Conservation (phyloP, 2,888 invertebrate genomes). For the Leptothorax acervorum region DNA sequence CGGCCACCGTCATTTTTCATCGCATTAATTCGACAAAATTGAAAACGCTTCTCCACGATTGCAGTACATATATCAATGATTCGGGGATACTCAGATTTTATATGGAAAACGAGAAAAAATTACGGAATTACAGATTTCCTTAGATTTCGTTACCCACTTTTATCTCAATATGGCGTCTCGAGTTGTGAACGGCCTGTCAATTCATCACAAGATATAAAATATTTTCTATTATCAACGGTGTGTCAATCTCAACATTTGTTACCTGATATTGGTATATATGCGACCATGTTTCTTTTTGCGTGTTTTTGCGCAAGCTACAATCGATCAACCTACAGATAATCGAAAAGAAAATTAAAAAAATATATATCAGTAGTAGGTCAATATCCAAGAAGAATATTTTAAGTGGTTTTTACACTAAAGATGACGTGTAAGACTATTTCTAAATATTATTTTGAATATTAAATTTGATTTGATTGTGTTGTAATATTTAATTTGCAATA, state of each 20-base stretch:
- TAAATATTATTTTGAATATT: neutral
- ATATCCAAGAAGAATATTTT: neutral
- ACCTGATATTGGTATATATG: neutral
- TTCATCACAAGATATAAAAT: neutral
- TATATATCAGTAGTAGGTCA: neutral
- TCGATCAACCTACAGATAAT: constrained; percentile 14
- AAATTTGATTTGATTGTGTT: neutral
- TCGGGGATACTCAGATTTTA: no score
- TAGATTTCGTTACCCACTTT: no score
- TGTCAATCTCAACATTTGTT: neutral
- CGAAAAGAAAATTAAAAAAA: neutral
- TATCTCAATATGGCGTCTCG: no score
- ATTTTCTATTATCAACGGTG: neutral
- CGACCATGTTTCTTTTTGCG: neutral
- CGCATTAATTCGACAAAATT: no score
- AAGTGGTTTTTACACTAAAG: neutral
- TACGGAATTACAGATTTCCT: no score
- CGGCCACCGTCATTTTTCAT: no score
- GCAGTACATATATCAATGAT: no score
- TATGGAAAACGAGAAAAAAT: no score
- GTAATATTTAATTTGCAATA: constrained; percentile 3
- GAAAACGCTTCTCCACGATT: no score
- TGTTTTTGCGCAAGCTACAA: neutral
- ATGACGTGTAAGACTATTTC: neutral
- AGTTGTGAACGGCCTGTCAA: no score